Conservation (phyloP, 2,797 vertebrate genomes). For the Artibeus lituratus region DNA sequence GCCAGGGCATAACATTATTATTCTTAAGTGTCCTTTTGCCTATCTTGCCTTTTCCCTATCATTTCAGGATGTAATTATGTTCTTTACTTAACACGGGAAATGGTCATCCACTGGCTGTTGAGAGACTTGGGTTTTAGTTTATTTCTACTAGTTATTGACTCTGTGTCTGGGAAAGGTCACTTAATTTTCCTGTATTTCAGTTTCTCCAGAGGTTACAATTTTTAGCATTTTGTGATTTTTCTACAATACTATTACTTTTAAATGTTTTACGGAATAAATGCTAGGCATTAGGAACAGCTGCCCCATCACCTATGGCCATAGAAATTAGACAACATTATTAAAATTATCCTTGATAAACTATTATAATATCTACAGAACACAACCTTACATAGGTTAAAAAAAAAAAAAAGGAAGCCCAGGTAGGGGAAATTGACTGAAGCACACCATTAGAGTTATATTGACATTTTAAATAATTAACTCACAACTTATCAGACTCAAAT, state of each 20-base stretch:
- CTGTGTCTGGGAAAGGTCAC: neutral
- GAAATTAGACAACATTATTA: neutral
- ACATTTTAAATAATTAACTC: slow-evolving; percentile 21
- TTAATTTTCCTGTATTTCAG: neutral
- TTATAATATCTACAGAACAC: neutral
- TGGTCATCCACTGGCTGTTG: too few species aligned
- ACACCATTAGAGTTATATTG: neutral
- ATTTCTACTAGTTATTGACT: neutral
- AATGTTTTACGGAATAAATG: neutral
- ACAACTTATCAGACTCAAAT: neutral
- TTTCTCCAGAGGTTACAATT: neutral
- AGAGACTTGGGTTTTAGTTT: neutral
- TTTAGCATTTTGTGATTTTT: neutral
- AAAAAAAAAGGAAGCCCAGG: neutral
- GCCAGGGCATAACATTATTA: neutral
- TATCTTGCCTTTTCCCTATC: neutral
- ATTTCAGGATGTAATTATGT: neutral
- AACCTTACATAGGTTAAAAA: neutral
- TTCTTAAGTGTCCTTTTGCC: neutral
- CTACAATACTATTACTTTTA: neutral
- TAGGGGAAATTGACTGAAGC: neutral
- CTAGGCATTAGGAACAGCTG: neutral
- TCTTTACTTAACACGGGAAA: neutral
- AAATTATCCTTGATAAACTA: neutral
- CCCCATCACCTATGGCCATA: too few species aligned